These are phyloP conservation scores for Drosophila seguyi DNA, from an alignment of 1,140 invertebrate genomes.

Conservation along the genomic window DNA sequence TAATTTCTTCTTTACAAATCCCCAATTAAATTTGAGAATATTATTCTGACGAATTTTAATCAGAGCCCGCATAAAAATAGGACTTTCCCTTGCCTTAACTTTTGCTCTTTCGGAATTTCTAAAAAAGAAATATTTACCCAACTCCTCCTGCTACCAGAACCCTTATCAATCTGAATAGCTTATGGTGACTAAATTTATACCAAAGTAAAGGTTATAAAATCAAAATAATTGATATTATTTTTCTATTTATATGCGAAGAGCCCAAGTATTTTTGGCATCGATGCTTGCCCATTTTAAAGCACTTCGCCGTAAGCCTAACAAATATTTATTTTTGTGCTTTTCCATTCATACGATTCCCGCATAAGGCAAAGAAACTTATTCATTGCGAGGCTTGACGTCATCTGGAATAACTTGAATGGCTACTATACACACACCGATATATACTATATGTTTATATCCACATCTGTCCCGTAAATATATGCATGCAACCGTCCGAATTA, in stretches of 20 bases:
- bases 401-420: conserved; percentile 19
- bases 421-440: background rate
- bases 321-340: conserved; percentile 37
- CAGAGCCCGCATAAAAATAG: background rate
- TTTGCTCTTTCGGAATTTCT: background rate
- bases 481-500: conserved; percentile 33
- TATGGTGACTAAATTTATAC: conserved; percentile 1
- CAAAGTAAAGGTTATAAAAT: conserved; percentile 5
- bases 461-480: conserved; percentile 18
- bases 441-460: background rate
- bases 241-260: conserved; percentile 6
- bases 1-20: no score
- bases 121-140: background rate
- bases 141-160: background rate
- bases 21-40: background rate
- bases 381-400: conserved; percentile 43
- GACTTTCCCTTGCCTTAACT: background rate
- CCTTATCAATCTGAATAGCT: conserved; percentile 21
- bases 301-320: background rate
- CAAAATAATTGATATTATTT: conserved; percentile 4
- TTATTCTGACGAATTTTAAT: background rate
- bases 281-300: conserved; percentile 10
- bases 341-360: conserved; percentile 23
- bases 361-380: conserved; percentile 36
- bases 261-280: background rate